A percentile compares a stretch with the other conserved stretches of the same genome.
Conservation (phyloP, 2,113 vertebrate genomes). For the Salvelinus namaycush region DNA sequence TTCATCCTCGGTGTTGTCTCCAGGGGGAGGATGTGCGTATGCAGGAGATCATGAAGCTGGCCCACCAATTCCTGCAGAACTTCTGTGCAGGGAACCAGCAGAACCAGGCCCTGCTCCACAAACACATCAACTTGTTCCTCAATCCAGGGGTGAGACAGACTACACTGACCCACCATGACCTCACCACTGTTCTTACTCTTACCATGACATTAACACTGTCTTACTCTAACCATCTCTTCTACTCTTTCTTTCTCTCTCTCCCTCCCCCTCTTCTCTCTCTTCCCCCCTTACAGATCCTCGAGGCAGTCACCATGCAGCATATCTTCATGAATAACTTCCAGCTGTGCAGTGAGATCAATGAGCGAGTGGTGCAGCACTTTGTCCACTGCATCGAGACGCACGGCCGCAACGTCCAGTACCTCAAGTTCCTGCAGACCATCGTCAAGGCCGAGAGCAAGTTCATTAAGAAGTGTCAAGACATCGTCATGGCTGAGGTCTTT, state of each 20-base stretch:
- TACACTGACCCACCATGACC: neutral
- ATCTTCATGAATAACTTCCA: conserved; percentile 99
- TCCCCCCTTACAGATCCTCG: conserved; percentile 80
- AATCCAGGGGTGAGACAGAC: conserved; percentile 89
- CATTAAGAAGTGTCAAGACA: conserved; percentile 99
- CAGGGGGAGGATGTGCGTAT: conserved; percentile 95
- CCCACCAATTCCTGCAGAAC: conserved; percentile 96
- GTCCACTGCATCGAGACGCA: conserved; percentile 98
- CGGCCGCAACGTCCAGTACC: conserved; percentile 95
- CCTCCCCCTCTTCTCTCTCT: neutral
- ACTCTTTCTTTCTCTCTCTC: neutral
- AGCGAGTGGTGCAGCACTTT: conserved; percentile 96
- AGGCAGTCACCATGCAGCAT: conserved; percentile 96
- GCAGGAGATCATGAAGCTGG: conserved; percentile 98
- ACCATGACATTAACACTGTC: neutral
- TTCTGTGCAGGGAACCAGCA: conserved; percentile 98
- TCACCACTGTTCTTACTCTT: neutral
- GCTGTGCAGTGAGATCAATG: conserved; percentile 97
- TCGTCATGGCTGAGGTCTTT: conserved; percentile 97
- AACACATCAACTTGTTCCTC: conserved; percentile 97
- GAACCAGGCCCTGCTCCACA: conserved; percentile 94
- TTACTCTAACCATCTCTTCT: neutral
- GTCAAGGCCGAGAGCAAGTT: conserved; percentile 98
- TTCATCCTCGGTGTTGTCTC: neutral
- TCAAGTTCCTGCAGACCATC: conserved; percentile 97